Percentiles rank a stretch among this genome's conserved stretches.
phyloP scores from a whole-genome alignment of 1,140 invertebrate genomes.

The Hyphantria cunea region DNA sequence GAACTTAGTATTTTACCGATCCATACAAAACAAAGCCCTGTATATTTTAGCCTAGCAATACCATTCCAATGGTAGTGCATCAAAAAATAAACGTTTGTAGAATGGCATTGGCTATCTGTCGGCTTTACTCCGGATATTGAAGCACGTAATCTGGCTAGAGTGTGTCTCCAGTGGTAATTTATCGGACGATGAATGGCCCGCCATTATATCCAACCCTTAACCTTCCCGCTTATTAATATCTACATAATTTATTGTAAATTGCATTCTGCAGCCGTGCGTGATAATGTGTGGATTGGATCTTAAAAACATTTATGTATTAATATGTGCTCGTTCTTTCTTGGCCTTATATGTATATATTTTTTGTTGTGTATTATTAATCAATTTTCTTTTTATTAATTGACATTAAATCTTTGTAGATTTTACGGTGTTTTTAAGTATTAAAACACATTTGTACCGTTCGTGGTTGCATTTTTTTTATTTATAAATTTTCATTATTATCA shows the following conservation, averaged over 20 bases:
- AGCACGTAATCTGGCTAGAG: slow-evolving; percentile 78
- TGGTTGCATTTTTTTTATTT: too few relatives aligned
- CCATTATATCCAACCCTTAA: slow-evolving; percentile 78
- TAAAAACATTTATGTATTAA: slow-evolving; percentile 1
- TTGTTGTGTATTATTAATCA: too few relatives aligned
- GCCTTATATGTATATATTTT: too few relatives aligned
- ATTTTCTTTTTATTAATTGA: too few relatives aligned
- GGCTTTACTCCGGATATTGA: slow-evolving; percentile 75
- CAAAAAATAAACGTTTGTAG: slow-evolving; percentile 21
- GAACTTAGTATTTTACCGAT: too few relatives aligned
- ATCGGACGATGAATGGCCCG: slow-evolving; percentile 73
- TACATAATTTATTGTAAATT: slow-evolving; percentile 81
- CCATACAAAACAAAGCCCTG: slow-evolving; percentile 7
- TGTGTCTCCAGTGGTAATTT: slow-evolving; percentile 78
- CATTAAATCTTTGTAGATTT: too few relatives aligned
- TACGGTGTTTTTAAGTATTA: too few relatives aligned
- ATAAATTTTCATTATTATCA: too few relatives aligned
- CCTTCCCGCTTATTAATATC: slow-evolving; percentile 78
- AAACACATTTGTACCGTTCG: too few relatives aligned
- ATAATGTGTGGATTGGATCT: slow-evolving; percentile 23
- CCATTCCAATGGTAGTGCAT: slow-evolving; percentile 23
- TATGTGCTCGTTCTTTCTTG: too few relatives aligned
- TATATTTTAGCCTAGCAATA: slow-evolving; percentile 5
- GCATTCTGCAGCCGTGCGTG: slow-evolving; percentile 49
- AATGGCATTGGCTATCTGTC: slow-evolving; percentile 2